phyloP scores from a whole-genome alignment of 2,113 vertebrate genomes.

The Poeciliopsis prolifica region DNA sequence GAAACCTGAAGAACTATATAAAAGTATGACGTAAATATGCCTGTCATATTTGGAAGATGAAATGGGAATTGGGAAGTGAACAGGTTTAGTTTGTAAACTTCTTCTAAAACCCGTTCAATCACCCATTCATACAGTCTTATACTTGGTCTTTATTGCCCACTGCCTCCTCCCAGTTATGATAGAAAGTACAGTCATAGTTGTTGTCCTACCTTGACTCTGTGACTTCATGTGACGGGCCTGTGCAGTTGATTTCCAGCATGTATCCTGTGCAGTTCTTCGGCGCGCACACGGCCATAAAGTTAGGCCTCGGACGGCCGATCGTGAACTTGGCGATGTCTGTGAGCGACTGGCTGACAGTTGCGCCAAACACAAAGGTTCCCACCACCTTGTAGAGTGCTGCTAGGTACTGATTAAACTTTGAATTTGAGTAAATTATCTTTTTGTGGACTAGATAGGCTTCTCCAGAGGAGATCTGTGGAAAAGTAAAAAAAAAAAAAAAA shows the following conservation, averaged over 20 bases:
- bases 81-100: not conserved
- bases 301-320: conserved; percentile 90
- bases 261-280: conserved; percentile 86
- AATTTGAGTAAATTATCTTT: conserved; percentile 87
- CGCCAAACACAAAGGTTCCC: conserved; percentile 88
- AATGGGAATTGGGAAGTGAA: not conserved
- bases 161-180: not conserved
- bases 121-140: not conserved
- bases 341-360: conserved; percentile 86
- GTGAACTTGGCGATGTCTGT: conserved; percentile 95
- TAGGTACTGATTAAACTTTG: conserved; percentile 90
- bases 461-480: conserved; percentile 83
- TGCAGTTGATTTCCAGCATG: conserved; percentile 83
- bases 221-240: conserved; percentile 77
- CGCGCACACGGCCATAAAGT: conserved; percentile 90
- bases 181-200: not conserved
- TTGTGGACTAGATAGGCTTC: conserved; percentile 93
- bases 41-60: not conserved
- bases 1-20: too few species aligned
- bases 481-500: not conserved
- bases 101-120: not conserved
- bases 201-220: conserved; percentile 89
- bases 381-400: conserved; percentile 91
- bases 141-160: not conserved
- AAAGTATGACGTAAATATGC: not conserved